Conservation (phyloP, 2,888 invertebrate genomes). For the Lepetodrilus schrolli region DNA sequence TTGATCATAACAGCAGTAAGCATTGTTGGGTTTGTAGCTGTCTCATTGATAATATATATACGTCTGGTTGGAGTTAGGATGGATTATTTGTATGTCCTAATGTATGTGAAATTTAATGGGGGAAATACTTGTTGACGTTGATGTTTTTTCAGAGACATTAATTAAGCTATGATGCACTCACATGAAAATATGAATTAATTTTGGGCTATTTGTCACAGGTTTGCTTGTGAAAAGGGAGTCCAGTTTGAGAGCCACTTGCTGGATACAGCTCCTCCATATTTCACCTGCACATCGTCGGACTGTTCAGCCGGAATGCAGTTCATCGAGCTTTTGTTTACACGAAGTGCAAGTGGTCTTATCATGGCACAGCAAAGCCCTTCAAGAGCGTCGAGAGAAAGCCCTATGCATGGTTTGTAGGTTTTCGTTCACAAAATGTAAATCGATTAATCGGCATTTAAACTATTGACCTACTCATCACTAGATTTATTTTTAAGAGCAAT, state of each 20-base stretch:
- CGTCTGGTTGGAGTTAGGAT: too few relatives aligned
- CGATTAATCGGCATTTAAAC: neutral
- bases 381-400: conserved; percentile 73
- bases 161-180: too few relatives aligned
- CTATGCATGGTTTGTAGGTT: conserved; percentile 76
- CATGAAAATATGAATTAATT: too few relatives aligned
- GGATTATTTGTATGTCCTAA: too few relatives aligned
- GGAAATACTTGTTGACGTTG: too few relatives aligned
- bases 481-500: too few relatives aligned
- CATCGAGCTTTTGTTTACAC: conserved; percentile 55
- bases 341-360: conserved; percentile 69
- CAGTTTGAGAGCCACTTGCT: neutral
- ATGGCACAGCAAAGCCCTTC: conserved; percentile 74
- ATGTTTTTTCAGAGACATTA: too few relatives aligned
- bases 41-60: too few relatives aligned
- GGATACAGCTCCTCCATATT: neutral
- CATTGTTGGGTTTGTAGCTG: too few relatives aligned
- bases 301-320: conserved; percentile 30
- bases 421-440: neutral
- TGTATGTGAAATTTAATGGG: too few relatives aligned
- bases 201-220: too few relatives aligned
- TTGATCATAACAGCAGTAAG: too few relatives aligned
- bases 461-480: neutral
- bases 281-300: neutral
- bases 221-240: conserved; percentile 27